Base-by-base conservation (phyloP, 2,888 invertebrate species). In the Cheiracanthium punctorium region DNA sequence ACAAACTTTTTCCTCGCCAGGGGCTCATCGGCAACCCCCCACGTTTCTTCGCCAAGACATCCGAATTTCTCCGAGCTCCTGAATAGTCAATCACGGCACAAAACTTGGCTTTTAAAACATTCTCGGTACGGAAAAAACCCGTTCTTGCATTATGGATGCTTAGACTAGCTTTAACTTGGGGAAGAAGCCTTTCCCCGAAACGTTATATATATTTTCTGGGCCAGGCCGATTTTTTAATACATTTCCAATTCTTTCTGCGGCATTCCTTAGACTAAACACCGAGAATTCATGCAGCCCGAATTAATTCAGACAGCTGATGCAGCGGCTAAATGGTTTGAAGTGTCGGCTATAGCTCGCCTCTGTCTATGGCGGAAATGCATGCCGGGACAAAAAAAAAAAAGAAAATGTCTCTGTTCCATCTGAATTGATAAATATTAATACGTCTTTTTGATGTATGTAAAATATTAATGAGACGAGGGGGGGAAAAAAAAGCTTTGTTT, bases 101-200 rank as follows among this genome's bases (percentile, higher is more conserved):
- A 82, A 73, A 75, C 41, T 77, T 67, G 77, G 82, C 77, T 84
- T n/a, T n/a, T 70, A 82, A 71, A 82, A 77, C 82, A 84, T 77
- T 84, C 82, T 29, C 41, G 48, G n/a, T 32, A 65, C 76, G 69
- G 32, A 20, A 72, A 77, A 37, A 80, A 37, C 30, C 28, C 43
- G 20, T 58, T 73, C 69, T 70, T 85, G 84, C 79, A 85, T 85
- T 85, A 85, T 85, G 84, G 84, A 85, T 85, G 77, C 72, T 84
- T 76, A 82, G 52, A 7, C 71, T 71, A 43, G 71, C 43, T 71
- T 71, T 71, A 43, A 30, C 58, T 58, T 58, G 20, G 43, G 17
- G n/a, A 37, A 32, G 43, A 71, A 43, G 71, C 41, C 37, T 43
- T 71, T 29, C 17, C 17, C 17, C 41, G 24, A 14, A 71, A 52